Evolutionary conservation across 2,888 invertebrate species (phyloP), one percentile per base, ranked within the genome.

Genomic region (Zeuzera pyrina): DNA sequence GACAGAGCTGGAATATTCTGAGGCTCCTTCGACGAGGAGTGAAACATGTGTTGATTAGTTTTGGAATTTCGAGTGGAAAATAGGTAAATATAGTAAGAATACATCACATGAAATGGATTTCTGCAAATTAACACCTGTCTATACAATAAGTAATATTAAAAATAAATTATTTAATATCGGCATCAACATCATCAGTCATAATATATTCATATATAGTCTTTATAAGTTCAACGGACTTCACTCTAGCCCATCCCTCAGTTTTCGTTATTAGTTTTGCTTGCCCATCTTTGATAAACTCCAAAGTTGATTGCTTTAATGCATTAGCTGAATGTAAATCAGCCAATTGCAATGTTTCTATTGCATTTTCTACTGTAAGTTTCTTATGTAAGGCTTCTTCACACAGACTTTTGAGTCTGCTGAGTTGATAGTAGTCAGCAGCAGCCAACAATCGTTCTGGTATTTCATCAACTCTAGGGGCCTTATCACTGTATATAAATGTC

Each of bases 221-320:
- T 3, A 81, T 71, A 15, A 81, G 49, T 30, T 74, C 68, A 11
- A 79, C 71, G 13, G 78, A 78, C 33, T 79, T 68, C 0, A 81
- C 60, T 30, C 63, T 66, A 2, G 59, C 52, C 83, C 83, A 83
- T 0, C 77, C 77, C 7, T 73, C 68, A 16, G 81, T 81, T 41
- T 74, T 74, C 2, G 74, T 76, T 3, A 83, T 77, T 8, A 76
- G 49, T 33, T 63, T 66, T 1, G 76, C 76, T 48, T 79, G 74
- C 2, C 81, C 83, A 49, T 81, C 81, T 43, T 77, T 78, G 6
- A 83, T 77, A 29, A 78, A 83, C 38, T 81, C 81, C 10, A 81
- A 48, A 1, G 77, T 74, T 8, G 67, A 49, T 33, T 67, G 62
- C 35, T 69, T 76, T 6, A 83, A 49, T 2, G 57, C 51, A 35